Evolutionary conservation across 1,140 invertebrate genomes (phyloP), one percentile per base, ranked within the genome.

Genomic region (Calephelis virginiensis): DNA sequence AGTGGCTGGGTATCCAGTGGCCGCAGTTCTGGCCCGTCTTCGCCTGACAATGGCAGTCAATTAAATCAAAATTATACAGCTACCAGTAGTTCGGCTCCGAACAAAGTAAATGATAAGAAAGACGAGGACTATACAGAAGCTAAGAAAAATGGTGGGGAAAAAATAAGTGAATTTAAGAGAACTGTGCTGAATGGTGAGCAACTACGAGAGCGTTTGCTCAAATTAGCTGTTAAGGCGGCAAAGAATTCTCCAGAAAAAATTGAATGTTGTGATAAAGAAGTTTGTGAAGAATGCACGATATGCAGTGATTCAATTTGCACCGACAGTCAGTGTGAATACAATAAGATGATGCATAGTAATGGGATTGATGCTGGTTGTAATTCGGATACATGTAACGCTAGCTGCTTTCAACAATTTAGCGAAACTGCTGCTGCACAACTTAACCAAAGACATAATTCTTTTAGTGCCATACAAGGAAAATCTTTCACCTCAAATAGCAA

Each of bases 1-100:
- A 95, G 95, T 72, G 95, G 95, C 0, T 96, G 95, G 95, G 94
- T 96, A 3, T 95, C 95, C 60, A 95, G 95, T 86, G 93, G 86
- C 74, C 93, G 91, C 70, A 95, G 91, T 83, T 94, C 92, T 48
- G 93, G 83, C 46, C 92, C 90, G 63, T 93, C 92, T 53, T 91
- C 92, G 62, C 93, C 93, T 5, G 93, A 94, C 72, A 92, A 89
- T 76, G 85, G 80, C 40, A 90, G 84, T 82, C 87, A 90, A 86
- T 84, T 91, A 83, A 90, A 88, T 67, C 85, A 88, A 78, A 89
- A 83, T 68, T 84, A 76, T 70, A 45, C 73, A 62, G 73, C 77
- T 63, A 74, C 82, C 11, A 71, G 48, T 61, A 81, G 66, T 66
- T 64, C 79, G 7, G 67, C 69, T 40, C 63, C 72, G 37, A 68